These are phyloP conservation scores for Xestia ashworthii DNA, from an alignment of 2,888 invertebrate species.

Conservation along the genomic window DNA sequence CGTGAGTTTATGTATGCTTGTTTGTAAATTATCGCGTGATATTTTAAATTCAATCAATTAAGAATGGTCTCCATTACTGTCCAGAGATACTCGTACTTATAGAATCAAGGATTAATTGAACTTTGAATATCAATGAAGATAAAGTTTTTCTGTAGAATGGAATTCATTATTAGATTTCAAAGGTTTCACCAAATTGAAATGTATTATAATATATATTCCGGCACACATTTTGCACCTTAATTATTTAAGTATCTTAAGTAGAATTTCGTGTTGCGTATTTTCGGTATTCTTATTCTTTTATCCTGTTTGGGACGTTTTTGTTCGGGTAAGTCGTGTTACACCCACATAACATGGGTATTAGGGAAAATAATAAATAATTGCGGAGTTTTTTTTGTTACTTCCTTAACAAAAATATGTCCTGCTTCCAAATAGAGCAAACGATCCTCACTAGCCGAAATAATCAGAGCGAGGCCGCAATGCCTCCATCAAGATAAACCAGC, in stretches of 20 bases:
- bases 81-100: not conserved
- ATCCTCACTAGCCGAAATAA: slow-evolving; percentile 41
- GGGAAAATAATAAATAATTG: not conserved
- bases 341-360: not conserved
- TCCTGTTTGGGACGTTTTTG: not conserved
- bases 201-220: not conserved
- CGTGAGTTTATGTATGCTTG: not conserved
- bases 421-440: not conserved
- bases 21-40: not conserved
- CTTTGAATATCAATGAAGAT: not conserved
- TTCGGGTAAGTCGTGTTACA: not conserved
- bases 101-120: not conserved
- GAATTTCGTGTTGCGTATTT: not conserved
- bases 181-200: slow-evolving; percentile 7
- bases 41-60: not conserved
- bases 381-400: not conserved
- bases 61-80: not conserved
- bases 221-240: not conserved
- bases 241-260: not conserved
- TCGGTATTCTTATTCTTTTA: not conserved
- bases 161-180: slow-evolving; percentile 1
- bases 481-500: slow-evolving; percentile 56
- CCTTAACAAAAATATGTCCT: not conserved
- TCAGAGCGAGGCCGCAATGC: slow-evolving; percentile 22
- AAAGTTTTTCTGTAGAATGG: not conserved